These are phyloP conservation scores for Muscicapa striata DNA, from an alignment of 2,797 vertebrate genomes.

Conservation along the genomic window DNA sequence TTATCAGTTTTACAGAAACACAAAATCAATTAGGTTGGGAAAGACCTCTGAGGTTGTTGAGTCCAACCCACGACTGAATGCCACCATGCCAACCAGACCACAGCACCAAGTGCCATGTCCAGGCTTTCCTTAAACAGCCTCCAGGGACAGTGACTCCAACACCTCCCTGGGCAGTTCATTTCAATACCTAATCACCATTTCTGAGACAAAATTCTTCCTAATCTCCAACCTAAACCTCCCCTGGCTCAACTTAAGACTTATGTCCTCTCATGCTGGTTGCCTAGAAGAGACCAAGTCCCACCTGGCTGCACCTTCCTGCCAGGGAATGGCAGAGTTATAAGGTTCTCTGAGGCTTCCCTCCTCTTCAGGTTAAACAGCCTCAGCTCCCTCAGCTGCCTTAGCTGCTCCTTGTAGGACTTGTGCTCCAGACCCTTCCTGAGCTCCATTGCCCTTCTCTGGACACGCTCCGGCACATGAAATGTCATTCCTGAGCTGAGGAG, in stretches of 20 bases:
- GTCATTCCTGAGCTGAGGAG: background rate
- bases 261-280: background rate
- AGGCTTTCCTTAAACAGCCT: background rate
- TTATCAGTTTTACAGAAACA: background rate
- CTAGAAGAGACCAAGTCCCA: rapidly evolving
- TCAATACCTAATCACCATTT: background rate
- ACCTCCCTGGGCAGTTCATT: background rate
- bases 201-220: background rate
- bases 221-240: background rate
- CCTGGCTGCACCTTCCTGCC: background rate
- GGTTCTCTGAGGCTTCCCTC: too few relatives aligned
- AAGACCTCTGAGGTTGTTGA: background rate
- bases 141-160: background rate
- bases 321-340: background rate
- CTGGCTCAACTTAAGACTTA: too few relatives aligned
- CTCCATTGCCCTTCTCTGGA: rapidly evolving
- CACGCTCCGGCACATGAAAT: rapidly evolving
- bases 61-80: background rate
- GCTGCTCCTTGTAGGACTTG: background rate
- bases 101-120: background rate
- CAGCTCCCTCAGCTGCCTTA: background rate
- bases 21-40: background rate
- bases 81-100: background rate
- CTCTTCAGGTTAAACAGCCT: background rate
- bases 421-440: background rate